These are phyloP conservation scores for Tenthredo notha DNA, from an alignment of 2,888 invertebrate species.

Conservation along the genomic window DNA sequence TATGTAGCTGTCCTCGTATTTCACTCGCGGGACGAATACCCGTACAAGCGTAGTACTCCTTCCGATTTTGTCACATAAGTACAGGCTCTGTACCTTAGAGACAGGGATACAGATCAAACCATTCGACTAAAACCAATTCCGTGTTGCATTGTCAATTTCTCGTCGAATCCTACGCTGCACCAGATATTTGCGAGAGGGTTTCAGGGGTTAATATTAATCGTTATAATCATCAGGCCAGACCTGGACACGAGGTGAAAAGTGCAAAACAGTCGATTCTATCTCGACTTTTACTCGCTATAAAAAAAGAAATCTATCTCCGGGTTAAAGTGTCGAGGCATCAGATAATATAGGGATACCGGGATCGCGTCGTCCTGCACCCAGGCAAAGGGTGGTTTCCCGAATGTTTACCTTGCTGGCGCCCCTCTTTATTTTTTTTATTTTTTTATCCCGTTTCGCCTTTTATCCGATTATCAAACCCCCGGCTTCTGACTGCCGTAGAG, in stretches of 20 bases:
- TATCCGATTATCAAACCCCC: constrained; percentile 40
- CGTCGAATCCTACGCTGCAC: constrained; percentile 60
- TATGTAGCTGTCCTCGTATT: background rate
- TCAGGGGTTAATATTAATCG: constrained; percentile 12
- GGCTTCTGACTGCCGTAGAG: background rate
- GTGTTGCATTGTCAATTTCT: constrained; percentile 70
- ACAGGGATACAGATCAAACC: background rate
- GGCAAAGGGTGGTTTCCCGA: constrained; percentile 22
- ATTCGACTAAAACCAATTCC: constrained; percentile 68
- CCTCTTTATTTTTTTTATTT: constrained; percentile 9
- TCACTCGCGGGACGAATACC: background rate
- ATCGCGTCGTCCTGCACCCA: background rate
- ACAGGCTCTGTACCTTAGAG: background rate
- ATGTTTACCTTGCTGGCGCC: constrained; percentile 26
- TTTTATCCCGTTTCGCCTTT: constrained; percentile 33
- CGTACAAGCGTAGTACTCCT: no score
- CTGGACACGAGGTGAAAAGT: background rate
- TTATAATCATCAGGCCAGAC: background rate
- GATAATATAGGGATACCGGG: constrained; percentile 67
- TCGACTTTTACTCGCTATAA: background rate
- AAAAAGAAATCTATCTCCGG: background rate
- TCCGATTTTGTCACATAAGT: no score
- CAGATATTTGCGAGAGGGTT: constrained; percentile 33
- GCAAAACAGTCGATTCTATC: background rate
- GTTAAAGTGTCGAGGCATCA: constrained; percentile 60